Conservation (phyloP, 1,140 invertebrate species). For the Nixonia krombeini region DNA sequence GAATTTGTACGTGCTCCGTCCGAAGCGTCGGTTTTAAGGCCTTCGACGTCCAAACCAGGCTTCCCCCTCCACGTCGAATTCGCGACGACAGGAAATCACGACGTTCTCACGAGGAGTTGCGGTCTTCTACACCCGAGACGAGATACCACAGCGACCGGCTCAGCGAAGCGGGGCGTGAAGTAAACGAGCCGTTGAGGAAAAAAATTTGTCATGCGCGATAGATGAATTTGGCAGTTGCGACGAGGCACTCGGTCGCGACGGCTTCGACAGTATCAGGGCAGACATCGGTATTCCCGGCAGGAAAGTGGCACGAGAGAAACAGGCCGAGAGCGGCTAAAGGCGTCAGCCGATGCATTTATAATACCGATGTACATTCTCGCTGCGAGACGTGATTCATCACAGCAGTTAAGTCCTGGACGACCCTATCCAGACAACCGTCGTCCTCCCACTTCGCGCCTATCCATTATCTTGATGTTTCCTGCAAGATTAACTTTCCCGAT, state of each 20-base stretch:
- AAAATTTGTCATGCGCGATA: too few species aligned
- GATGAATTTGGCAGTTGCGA: too few species aligned
- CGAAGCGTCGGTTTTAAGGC: constrained; percentile 8
- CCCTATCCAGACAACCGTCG: constrained; percentile 13
- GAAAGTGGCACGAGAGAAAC: too few species aligned
- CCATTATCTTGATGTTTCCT: constrained; percentile 47
- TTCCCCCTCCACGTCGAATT: constrained; percentile 1
- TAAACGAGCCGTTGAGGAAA: too few species aligned
- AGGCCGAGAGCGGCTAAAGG: constrained; percentile 1
- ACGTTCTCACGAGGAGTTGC: too few species aligned
- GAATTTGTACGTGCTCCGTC: constrained; percentile 30
- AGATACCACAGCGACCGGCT: too few species aligned
- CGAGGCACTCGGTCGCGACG: too few species aligned
- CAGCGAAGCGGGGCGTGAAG: too few species aligned
- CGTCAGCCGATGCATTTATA: constrained; percentile 47
- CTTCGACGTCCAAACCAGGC: constrained; percentile 21
- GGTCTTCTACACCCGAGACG: too few species aligned
- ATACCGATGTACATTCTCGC: constrained; percentile 57
- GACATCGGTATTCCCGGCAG: constrained; percentile 30
- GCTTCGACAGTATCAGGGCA: not conserved
- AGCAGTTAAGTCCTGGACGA: constrained; percentile 22
- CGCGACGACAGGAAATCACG: constrained; percentile 21
- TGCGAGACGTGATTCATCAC: constrained; percentile 56
- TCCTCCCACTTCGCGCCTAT: constrained; percentile 29
- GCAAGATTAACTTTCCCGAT: constrained; percentile 48